Base-by-base conservation (phyloP, 2,888 invertebrate species). In the Lepidochrysops patricia region DNA sequence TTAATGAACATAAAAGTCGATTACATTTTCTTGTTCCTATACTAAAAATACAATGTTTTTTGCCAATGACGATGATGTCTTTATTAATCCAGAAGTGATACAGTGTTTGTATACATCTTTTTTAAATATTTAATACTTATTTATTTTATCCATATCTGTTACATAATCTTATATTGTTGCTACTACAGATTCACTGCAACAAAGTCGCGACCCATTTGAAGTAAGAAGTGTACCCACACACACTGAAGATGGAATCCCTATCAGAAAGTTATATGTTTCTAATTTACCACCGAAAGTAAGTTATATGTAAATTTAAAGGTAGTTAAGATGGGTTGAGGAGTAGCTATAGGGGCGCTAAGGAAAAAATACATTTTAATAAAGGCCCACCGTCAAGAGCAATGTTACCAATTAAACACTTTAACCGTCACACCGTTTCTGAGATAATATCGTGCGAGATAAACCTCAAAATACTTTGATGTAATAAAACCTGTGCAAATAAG, bases 221-320 rank as follows among this genome's bases (percentile, higher is more conserved):
- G 63, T 79, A 62, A 72, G 78, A 70, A 80, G 73, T 72, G 77
- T 80, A 64, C 88, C 89, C 60, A 89, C 88, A 63, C 87, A 88
- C 64, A 91, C 90, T 34, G 87, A 90, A 76, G 90, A 92, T 76
- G 90, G 90, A 62, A 88, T 91, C 71, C 91, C 91, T 15, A 91
- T 92, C 66, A 80, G 91, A 70, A 91, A 91, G 73, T 71, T 92
- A 60, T 91, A 91, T 71, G 82, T 91, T 62, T 84, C 90, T 19
- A 91, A 91, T 73, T 77, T 91, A 69, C 91, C 91, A 63, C 81
- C 88, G 62, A 87, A 90, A 75, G 91, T 91, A 77, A 79, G 62
- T 61, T 60, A 23, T 35, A 27, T 35, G n/a, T n/a, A n/a, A n/a
- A n/a, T n/a, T n/a, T n/a, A n/a, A n/a, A n/a, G n/a, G n/a, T n/a